Evolutionary conservation across 2,888 invertebrate species (phyloP), one percentile per base, ranked within the genome.

Genomic region (Pheosia tremula): DNA sequence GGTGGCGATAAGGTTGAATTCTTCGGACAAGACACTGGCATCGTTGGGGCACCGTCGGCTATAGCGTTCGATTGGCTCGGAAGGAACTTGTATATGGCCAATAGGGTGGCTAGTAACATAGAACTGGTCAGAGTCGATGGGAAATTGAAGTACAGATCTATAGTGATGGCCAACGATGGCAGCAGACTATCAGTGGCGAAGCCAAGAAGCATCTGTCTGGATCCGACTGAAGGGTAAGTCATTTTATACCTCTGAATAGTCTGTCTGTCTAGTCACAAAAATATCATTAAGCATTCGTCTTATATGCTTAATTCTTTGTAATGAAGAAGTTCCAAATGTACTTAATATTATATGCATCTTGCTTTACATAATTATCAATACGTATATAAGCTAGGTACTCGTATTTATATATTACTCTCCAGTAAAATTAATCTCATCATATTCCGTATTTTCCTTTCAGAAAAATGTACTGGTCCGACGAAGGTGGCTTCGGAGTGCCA

Each of bases 21-120:
- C 86, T 94, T 98, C 6, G 96, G 97, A n/a, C 87, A 94, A 5
- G 97, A 97, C 76, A 95, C 96, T 1, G 98, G 98, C n/a, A 95
- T 98, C 57, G 97, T 98, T 8, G 98, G 99, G 0, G 97, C 98
- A 0, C 98, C 99, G 0, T 97, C 97, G 47, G 96, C 97, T 0
- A 95, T 99, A 52, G 99, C 99, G 0, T 97, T 99, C 81, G 99
- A 99, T 86, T 99, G 99, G 99, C 94, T 99, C 37, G 99, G 99
- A 4, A 94, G 98, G 60, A 99, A 99, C 90, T 87, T 99, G 47
- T 99, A 97, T 85, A 96, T 99, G 86, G 98, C 98, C 39, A 99
- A 99, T 81, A 95, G 97, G 49, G 94, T 96, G 3, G 97, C 98
- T 1, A 97, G 98, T 60, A 98, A 98, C 72, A 97, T 99, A 68